Base-by-base conservation (phyloP, 2,888 invertebrate genomes). In the Ferdinandea cuprea region DNA sequence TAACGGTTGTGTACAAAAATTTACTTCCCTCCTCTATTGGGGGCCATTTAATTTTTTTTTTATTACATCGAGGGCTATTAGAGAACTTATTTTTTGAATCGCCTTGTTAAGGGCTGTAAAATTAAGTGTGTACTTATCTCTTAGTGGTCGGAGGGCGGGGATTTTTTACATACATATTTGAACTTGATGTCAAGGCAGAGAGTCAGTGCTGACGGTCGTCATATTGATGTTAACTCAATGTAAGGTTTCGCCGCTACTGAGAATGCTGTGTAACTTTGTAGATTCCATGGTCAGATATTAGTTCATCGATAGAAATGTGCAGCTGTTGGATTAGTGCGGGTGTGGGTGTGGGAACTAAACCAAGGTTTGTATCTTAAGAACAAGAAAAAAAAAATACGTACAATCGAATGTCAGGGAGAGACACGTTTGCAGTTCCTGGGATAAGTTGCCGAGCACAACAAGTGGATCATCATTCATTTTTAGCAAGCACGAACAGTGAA, bases 351-450 rank as follows among this genome's bases (percentile, higher is more conserved):
- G n/a, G n/a, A 40, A 11, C 37, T 35, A n/a, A 9, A 7, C n/a
- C 15, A 32, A 50, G 71, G 58, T n/a, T n/a, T n/a, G n/a, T n/a
- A n/a, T 52, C 69, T 48, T 48, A 58, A 68, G 56, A 69, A 72
- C 40, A 35, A 48, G 48, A 13, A 40, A 42, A 19, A 21, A n/a
- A n/a, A n/a, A n/a, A n/a, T n/a, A n/a, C n/a, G n/a, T n/a, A n/a
- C n/a, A n/a, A n/a, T n/a, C n/a, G n/a, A n/a, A n/a, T n/a, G 40
- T 21, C 50, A 17, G 44, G 35, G 30, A 30, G 21, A 17, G 35
- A 11, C 17, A 35, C 19, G 9, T 21, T 5, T n/a, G 35, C n/a
- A 11, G n/a, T 13, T 13, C 6, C 13, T 40, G 13, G 9, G 44
- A 19, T 21, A 19, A 1, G 9, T 19, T 11, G 44, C 15, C 44